A percentile compares a stretch with the other conserved stretches of the same genome.
Evolutionary conservation across 2,888 invertebrate species (phyloP).

Genomic region (Microplitis manilae): DNA sequence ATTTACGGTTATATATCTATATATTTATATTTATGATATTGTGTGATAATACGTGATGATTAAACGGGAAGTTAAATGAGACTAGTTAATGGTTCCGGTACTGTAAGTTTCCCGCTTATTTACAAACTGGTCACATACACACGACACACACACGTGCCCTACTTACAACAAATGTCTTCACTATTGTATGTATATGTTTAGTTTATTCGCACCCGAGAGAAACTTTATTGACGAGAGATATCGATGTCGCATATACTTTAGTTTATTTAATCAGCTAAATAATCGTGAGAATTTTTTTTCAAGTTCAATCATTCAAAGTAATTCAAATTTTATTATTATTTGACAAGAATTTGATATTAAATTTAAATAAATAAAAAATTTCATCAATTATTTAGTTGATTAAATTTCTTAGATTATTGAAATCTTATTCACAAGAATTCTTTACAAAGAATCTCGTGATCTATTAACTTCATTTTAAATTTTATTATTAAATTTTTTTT

Average conservation of each 20-base stretch:
- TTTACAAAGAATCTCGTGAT: neutral
- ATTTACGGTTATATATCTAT: neutral
- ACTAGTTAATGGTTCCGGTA: constrained; percentile 20
- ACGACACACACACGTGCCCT: constrained; percentile 9
- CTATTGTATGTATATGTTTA: neutral
- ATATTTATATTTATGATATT: neutral
- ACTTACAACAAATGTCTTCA: constrained; percentile 20
- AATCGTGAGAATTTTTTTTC: neutral
- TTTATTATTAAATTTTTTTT: neutral
- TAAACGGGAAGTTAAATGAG: constrained; percentile 14
- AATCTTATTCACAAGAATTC: neutral
- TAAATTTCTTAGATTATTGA: neutral
- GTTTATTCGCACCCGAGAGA: constrained; percentile 11
- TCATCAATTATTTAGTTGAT: neutral
- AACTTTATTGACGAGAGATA: constrained; percentile 1
- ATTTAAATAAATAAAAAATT: neutral
- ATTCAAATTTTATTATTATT: neutral
- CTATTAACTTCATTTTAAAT: neutral
- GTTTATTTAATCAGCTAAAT: neutral
- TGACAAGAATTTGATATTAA: neutral
- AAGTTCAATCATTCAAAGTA: no score
- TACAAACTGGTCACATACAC: constrained; percentile 32
- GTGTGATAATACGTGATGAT: neutral
- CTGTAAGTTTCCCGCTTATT: constrained; percentile 10
- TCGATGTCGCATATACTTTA: neutral